Evolutionary conservation across 2,797 vertebrate species (phyloP).

Genomic region (Eleutherodactylus coqui): DNA sequence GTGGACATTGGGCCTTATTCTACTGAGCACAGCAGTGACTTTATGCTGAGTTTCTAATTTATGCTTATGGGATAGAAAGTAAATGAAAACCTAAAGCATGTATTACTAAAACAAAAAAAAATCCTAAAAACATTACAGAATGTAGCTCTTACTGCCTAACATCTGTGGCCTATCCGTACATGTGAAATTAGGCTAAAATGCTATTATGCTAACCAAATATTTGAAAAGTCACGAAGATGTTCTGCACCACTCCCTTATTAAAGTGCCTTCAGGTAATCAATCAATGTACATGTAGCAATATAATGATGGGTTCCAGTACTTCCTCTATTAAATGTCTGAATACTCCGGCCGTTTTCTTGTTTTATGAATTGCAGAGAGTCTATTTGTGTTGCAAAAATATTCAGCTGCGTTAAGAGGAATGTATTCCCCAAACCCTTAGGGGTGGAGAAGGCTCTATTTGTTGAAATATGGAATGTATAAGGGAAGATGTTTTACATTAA

Average conservation of each 20-base stretch:
- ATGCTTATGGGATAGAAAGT: background rate
- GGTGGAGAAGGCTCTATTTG: constrained; percentile 48
- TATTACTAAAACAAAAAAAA: background rate
- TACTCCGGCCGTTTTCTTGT: background rate
- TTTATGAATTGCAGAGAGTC: constrained; percentile 13
- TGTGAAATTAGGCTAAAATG: background rate
- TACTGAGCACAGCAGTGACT: too few relatives aligned
- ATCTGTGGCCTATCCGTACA: background rate
- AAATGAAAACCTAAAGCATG: background rate
- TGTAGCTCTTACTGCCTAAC: background rate
- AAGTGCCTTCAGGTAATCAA: background rate
- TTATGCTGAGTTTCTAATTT: too few relatives aligned
- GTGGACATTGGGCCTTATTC: too few relatives aligned
- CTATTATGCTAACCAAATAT: background rate
- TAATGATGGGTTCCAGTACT: constrained; percentile 27
- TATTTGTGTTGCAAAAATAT: constrained; percentile 47
- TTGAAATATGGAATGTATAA: constrained; percentile 54
- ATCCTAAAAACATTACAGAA: background rate
- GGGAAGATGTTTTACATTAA: constrained; percentile 40
- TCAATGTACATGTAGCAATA: background rate
- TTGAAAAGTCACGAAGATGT: background rate
- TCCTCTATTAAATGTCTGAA: background rate
- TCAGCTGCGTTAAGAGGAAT: constrained; percentile 39
- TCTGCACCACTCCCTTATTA: background rate
- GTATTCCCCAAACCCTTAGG: constrained; percentile 51